These are phyloP conservation scores for Itoplectis maculator DNA, from an alignment of 2,888 invertebrate genomes.

Conservation along the genomic window DNA sequence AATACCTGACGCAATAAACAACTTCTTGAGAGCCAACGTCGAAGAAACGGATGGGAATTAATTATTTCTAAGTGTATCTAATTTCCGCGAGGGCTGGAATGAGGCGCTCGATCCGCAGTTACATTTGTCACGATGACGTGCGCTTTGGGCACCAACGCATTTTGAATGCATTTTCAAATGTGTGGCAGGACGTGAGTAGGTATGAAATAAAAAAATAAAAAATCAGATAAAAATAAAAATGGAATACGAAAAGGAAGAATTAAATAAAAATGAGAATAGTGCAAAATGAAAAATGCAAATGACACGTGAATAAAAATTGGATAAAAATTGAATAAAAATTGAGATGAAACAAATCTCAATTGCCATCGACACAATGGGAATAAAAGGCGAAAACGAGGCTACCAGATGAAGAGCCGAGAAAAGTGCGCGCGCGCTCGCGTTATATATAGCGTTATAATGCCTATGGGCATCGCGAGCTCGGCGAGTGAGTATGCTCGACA, in stretches of 20 bases:
- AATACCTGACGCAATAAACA: constrained; percentile 67
- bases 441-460: no score
- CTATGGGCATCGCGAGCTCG: constrained; percentile 52
- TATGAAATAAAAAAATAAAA: no score
- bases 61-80: constrained; percentile 66
- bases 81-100: constrained; percentile 36
- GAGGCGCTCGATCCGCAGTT: constrained; percentile 7
- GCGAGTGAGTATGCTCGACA: constrained; percentile 52
- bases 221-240: no score
- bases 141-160: no score
- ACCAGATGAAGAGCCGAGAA: constrained; percentile 1
- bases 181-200: no score
- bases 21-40: constrained; percentile 53
- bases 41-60: constrained; percentile 65
- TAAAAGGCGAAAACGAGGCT: constrained; percentile 23
- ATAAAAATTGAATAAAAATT: neutral
- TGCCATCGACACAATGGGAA: neutral
- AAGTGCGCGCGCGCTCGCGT: neutral
- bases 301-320: no score
- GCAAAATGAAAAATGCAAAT: no score
- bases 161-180: no score
- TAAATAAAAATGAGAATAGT: no score
- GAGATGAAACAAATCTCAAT: constrained; percentile 2
- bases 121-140: neutral
- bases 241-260: no score